A percentile compares a stretch with the other conserved stretches of the same genome.
Evolutionary conservation across 2,888 invertebrate species (phyloP).

Genomic region (Caenorhabditis sp.): DNA sequence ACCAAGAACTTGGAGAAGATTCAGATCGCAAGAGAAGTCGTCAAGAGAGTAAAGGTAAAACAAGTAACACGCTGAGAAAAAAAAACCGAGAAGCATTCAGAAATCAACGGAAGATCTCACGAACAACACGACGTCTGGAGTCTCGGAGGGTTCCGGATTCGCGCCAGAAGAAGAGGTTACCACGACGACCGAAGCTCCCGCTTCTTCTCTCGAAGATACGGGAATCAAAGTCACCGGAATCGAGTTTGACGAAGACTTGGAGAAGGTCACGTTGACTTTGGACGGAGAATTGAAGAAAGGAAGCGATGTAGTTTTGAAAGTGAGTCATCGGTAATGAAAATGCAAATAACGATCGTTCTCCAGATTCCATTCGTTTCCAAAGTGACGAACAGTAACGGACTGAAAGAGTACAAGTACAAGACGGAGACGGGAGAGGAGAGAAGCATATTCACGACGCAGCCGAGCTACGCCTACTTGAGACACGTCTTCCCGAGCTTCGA

Average conservation of each 20-base stretch:
- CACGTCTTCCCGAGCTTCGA: conserved; percentile 59
- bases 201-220: conserved; percentile 24
- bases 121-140: conserved; percentile 4
- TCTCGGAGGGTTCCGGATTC: conserved; percentile 25
- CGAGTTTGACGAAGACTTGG: conserved; percentile 64
- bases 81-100: no score
- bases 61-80: no score
- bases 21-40: conserved; percentile 35
- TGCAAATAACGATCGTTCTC: neutral
- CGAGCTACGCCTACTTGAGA: conserved; percentile 44
- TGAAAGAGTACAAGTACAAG: conserved; percentile 49
- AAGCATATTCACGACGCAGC: conserved; percentile 54
- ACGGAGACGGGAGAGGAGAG: conserved; percentile 15
- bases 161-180: conserved; percentile 14
- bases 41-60: conserved; percentile 18
- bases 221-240: conserved; percentile 52
- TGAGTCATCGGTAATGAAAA: neutral
- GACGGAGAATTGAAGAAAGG: conserved; percentile 62
- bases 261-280: conserved; percentile 67
- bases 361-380: conserved; percentile 53
- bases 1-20: conserved; percentile 54
- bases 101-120: conserved; percentile 9
- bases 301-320: conserved; percentile 46
- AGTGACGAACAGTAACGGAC: conserved; percentile 36
- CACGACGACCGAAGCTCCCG: conserved; percentile 15